Evolutionary conservation across 2,797 vertebrate species (phyloP).

Genomic region (Manis pentadactyla): DNA sequence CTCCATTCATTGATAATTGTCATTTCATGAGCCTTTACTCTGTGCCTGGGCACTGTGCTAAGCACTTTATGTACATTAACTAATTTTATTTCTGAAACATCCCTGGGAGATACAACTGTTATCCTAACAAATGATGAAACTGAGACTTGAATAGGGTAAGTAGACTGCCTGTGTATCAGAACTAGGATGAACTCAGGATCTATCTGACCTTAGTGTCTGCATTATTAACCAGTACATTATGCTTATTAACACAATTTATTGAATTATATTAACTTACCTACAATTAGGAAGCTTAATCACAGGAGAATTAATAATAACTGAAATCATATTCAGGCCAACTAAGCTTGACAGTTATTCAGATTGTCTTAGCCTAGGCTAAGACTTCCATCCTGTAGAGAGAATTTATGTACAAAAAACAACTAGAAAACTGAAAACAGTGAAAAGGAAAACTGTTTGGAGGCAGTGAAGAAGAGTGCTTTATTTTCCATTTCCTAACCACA

Average conservation of each 20-base stretch:
- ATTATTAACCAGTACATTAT: background rate
- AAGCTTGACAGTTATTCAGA: background rate
- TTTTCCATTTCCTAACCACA: background rate
- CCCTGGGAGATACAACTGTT: background rate
- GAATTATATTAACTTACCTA: background rate
- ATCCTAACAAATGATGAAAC: background rate
- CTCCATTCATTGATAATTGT: background rate
- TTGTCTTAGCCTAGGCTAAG: background rate
- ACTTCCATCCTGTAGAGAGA: background rate
- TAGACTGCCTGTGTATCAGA: background rate
- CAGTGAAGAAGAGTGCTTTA: background rate
- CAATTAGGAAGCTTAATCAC: background rate
- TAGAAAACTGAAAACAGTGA: background rate
- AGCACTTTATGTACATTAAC: background rate
- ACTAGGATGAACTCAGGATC: background rate
- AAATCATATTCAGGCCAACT: background rate
- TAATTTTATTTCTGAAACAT: constrained; percentile 49
- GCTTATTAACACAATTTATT: background rate
- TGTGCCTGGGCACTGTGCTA: background rate
- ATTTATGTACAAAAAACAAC: constrained; percentile 44
- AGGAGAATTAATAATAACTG: background rate
- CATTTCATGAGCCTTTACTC: background rate
- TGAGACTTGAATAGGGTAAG: background rate
- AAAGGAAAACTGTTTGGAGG: background rate
- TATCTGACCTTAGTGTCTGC: background rate